Percentiles rank a stretch among this genome's conserved stretches.
phyloP scores from a whole-genome alignment of 1,140 invertebrate species.

The Dreissena polymorpha region DNA sequence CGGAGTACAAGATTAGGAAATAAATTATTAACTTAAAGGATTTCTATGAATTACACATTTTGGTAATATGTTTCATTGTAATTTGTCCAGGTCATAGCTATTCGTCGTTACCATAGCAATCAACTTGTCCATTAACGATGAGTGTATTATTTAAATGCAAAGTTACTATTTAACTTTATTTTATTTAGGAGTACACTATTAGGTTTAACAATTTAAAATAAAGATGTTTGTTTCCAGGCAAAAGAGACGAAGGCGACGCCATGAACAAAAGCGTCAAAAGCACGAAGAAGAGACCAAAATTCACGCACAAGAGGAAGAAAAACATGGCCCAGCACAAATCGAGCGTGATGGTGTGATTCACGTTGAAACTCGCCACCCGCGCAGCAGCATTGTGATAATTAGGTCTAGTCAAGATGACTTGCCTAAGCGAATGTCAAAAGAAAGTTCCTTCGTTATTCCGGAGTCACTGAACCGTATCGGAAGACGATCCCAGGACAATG shows the following conservation, averaged over 20 bases:
- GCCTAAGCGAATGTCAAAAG: constrained; percentile 54
- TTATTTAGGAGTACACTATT: no score
- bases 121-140: no score
- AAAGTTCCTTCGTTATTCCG: constrained; percentile 38
- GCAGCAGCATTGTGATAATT: constrained; percentile 63
- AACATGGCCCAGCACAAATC: constrained; percentile 2
- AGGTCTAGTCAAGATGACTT: constrained; percentile 54
- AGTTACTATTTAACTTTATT: no score
- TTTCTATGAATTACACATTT: no score
- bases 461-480: neutral
- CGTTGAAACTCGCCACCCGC: constrained; percentile 45
- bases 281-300: constrained; percentile 18
- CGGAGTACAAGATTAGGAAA: no score
- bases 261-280: constrained; percentile 25
- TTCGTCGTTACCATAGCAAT: no score
- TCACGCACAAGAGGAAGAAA: constrained; percentile 29
- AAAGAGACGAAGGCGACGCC: constrained; percentile 41
- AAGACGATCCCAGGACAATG: neutral
- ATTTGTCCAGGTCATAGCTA: no score
- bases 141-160: no score
- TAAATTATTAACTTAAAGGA: no score
- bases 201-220: no score
- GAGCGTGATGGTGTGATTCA: constrained; percentile 49
- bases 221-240: constrained; percentile 49
- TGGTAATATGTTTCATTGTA: no score